Percentiles rank a stretch among this genome's conserved stretches.
Evolutionary conservation across 30 jellyfish, hydroid and myxozoan genomes (phyloP).

Genomic region (Cassiopea xamachana): DNA sequence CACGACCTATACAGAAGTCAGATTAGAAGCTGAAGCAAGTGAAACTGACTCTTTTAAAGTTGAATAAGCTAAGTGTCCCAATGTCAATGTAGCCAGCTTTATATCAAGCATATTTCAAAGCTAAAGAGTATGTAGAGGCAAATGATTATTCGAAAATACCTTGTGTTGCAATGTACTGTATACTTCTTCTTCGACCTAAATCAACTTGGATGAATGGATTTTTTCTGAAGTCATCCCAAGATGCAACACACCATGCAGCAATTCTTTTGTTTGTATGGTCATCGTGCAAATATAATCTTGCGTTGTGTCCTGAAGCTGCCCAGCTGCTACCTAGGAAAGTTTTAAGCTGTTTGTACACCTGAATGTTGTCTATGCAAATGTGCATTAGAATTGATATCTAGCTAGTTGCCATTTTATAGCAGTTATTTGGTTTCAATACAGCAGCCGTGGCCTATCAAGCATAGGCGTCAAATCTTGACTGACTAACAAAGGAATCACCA

Average conservation of each 20-base stretch:
- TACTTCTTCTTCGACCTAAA: slow-evolving; percentile 65
- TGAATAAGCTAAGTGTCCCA: too few species aligned
- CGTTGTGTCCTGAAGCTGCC: slow-evolving; percentile 90
- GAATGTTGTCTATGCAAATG: too few species aligned
- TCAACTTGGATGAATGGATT: slow-evolving; percentile 83
- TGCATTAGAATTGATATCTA: too few species aligned
- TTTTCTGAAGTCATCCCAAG: slow-evolving; percentile 66
- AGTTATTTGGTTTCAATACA: too few species aligned
- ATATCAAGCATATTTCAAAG: background rate
- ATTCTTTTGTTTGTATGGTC: slow-evolving; percentile 90
- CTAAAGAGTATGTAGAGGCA: background rate
- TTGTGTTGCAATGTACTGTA: slow-evolving; percentile 90
- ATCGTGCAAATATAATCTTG: slow-evolving; percentile 88
- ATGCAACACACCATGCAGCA: slow-evolving; percentile 94
- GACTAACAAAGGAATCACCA: too few species aligned
- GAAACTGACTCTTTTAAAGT: too few species aligned
- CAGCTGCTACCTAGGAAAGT: slow-evolving; percentile 61
- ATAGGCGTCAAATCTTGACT: too few species aligned
- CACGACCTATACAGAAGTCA: slow-evolving; percentile 59
- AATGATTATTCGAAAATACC: slow-evolving; percentile 41
- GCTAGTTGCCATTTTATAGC: too few species aligned
- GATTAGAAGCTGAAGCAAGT: background rate
- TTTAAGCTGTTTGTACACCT: background rate
- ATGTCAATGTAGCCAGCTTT: too few species aligned
- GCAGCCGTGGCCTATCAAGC: too few species aligned